Conservation (phyloP, 1,140 invertebrate genomes). For the Cryptotermes secundus region DNA sequence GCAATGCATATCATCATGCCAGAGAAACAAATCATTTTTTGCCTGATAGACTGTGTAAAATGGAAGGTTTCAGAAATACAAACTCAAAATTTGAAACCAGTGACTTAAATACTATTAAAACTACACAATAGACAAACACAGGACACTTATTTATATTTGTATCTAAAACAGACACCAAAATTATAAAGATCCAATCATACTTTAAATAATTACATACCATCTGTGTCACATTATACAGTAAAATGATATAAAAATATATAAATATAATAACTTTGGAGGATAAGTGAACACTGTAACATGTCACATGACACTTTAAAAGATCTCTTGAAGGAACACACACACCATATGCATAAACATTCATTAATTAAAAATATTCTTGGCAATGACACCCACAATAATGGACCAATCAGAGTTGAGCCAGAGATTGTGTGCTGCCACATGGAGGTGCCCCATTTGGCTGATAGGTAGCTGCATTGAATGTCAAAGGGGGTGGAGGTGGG, state of each 20-base stretch:
- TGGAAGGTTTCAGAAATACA: background rate
- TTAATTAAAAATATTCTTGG: background rate
- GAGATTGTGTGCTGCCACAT: background rate
- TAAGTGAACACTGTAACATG: background rate
- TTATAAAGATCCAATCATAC: background rate
- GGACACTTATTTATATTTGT: background rate
- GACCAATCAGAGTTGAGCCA: conserved; percentile 14
- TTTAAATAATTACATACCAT: background rate
- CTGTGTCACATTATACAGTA: background rate
- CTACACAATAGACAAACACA: background rate
- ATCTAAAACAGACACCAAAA: background rate
- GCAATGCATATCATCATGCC: too few species aligned
- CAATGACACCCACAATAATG: background rate
- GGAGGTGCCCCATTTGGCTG: conserved; percentile 11
- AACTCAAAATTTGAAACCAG: background rate
- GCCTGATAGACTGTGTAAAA: background rate
- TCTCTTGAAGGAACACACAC: conserved; percentile 14
- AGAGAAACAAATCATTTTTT: too few species aligned
- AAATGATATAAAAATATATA: conserved; percentile 7
- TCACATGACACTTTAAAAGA: background rate
- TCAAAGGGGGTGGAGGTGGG: background rate
- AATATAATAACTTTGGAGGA: background rate
- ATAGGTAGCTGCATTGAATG: background rate
- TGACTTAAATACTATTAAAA: background rate
- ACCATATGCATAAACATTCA: background rate